Percentiles rank a stretch among this genome's conserved stretches.
These are phyloP conservation scores for Ips nitidus DNA, from an alignment of 1,140 invertebrate species.

Conservation along the genomic window DNA sequence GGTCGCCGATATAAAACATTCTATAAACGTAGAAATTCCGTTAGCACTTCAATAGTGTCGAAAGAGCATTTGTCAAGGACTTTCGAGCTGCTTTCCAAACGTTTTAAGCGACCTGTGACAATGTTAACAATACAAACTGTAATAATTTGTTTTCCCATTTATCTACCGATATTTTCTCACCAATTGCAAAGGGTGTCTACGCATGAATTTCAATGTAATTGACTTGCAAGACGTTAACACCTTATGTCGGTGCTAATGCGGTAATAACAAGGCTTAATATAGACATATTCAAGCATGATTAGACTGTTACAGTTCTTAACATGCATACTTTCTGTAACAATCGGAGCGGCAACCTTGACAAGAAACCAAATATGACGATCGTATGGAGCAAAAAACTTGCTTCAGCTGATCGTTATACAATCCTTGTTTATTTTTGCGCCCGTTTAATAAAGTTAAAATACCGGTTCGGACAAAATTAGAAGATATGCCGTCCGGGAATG, in stretches of 20 bases:
- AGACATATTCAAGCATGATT: neutral
- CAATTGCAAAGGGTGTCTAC: too few relatives aligned
- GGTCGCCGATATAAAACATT: conserved; percentile 13
- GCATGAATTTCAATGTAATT: too few relatives aligned
- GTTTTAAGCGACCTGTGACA: neutral
- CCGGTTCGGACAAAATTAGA: too few relatives aligned
- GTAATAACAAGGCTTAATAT: neutral
- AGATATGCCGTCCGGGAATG: too few relatives aligned
- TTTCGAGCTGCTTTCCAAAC: conserved; percentile 6
- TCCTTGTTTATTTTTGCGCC: neutral
- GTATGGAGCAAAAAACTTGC: conserved; percentile 1
- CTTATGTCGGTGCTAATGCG: too few relatives aligned
- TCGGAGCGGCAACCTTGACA: neutral
- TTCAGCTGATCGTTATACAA: neutral
- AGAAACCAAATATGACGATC: conserved; percentile 1
- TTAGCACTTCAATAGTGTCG: conserved; percentile 15
- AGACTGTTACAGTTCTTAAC: neutral
- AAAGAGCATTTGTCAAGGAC: conserved; percentile 15
- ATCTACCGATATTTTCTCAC: too few relatives aligned
- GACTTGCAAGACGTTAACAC: too few relatives aligned
- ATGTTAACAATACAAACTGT: neutral
- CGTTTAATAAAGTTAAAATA: neutral
- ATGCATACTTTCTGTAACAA: conserved; percentile 4
- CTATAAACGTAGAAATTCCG: conserved; percentile 20
- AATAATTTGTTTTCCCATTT: neutral